Evolutionary conservation across 1,140 invertebrate species (phyloP).

Genomic region (Brachionus manjavacas): DNA sequence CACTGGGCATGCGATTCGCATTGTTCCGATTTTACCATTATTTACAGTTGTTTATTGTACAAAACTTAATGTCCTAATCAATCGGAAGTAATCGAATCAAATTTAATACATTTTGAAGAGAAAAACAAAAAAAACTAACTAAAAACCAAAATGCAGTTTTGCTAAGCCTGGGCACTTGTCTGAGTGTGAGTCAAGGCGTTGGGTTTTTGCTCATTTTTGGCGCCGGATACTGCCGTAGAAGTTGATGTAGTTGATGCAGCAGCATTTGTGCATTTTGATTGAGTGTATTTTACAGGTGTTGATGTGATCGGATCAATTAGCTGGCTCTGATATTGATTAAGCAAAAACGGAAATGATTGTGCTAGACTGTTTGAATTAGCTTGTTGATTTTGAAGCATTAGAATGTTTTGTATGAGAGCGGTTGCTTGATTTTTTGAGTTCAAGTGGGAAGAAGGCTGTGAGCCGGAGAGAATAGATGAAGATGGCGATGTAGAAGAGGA

Average conservation of each 20-base stretch:
- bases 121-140: not conserved
- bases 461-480: not conserved
- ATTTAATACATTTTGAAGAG: not conserved
- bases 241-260: not conserved
- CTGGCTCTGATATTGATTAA: not conserved
- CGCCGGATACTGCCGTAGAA: not conserved
- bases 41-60: not conserved
- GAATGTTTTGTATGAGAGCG: not conserved
- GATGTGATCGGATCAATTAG: not conserved
- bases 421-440: not conserved
- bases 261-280: not conserved
- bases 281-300: not conserved
- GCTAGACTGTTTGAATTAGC: not conserved
- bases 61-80: not conserved
- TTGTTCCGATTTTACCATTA: not conserved
- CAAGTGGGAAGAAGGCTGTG: not conserved
- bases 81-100: not conserved
- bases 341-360: slow-evolving; percentile 7
- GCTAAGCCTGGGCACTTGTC: not conserved
- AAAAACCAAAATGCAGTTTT: not conserved
- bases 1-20: not conserved
- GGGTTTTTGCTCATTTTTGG: not conserved
- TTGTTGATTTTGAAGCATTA: slow-evolving; percentile 11
- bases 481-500: not conserved
- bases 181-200: slow-evolving; percentile 12